These are phyloP conservation scores for Pammene fasciana DNA, from an alignment of 2,888 invertebrate species.

Conservation along the genomic window DNA sequence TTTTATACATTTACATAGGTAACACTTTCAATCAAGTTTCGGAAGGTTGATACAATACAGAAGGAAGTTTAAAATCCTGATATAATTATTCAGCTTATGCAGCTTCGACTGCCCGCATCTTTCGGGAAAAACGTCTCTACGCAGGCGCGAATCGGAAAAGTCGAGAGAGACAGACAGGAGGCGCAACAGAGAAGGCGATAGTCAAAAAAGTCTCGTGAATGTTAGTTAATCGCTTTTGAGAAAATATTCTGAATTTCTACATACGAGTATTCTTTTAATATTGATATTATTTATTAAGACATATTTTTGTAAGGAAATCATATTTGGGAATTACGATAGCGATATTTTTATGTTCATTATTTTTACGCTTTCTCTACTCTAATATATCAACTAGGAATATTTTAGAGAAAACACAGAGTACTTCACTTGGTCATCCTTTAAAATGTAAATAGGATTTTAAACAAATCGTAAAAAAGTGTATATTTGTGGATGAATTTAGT, in stretches of 20 bases:
- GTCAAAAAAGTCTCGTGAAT: slow-evolving; percentile 54
- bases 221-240: slow-evolving; percentile 62
- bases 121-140: slow-evolving; percentile 69
- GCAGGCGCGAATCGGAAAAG: slow-evolving; percentile 75
- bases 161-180: slow-evolving; percentile 56
- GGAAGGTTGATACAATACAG: not conserved
- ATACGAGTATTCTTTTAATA: too few relatives aligned
- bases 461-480: too few relatives aligned
- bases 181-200: slow-evolving; percentile 56
- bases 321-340: too few relatives aligned
- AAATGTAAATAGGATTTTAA: too few relatives aligned
- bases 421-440: too few relatives aligned
- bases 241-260: not conserved
- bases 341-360: too few relatives aligned
- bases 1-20: not conserved
- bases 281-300: too few relatives aligned
- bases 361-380: too few relatives aligned
- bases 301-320: too few relatives aligned
- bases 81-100: slow-evolving; percentile 58
- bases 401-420: too few relatives aligned
- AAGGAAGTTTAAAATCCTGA: slow-evolving; percentile 40
- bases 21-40: not conserved
- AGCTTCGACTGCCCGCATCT: slow-evolving; percentile 73
- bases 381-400: too few relatives aligned
- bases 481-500: too few relatives aligned